Evolutionary conservation across 2,113 vertebrate species (phyloP).

Genomic region (Galbula dea): DNA sequence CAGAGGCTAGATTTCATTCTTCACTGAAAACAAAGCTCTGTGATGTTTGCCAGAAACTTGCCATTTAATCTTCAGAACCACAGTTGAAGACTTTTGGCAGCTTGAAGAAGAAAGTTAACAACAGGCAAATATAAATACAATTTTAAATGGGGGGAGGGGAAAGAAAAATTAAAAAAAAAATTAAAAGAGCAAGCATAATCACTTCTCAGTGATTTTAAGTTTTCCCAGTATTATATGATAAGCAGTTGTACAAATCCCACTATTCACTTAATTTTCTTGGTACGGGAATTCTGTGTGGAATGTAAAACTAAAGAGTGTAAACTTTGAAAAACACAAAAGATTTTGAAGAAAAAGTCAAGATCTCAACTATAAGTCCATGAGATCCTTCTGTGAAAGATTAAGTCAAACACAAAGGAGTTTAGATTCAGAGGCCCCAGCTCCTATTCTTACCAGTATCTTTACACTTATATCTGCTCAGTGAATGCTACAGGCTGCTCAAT

Average conservation of each 20-base stretch:
- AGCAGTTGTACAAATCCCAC: neutral
- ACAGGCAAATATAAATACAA: neutral
- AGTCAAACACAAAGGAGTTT: neutral
- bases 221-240: neutral
- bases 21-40: neutral
- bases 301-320: neutral
- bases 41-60: conserved; percentile 11
- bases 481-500: neutral
- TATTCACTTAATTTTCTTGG: neutral
- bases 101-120: neutral
- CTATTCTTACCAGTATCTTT: neutral
- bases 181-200: neutral
- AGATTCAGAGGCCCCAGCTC: neutral
- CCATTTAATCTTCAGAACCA: neutral
- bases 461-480: neutral
- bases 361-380: neutral
- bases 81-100: neutral
- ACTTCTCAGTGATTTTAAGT: neutral
- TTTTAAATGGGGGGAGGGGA: accelerated
- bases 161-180: neutral
- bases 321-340: neutral
- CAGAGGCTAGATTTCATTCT: neutral
- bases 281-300: neutral
- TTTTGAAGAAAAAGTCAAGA: conserved; percentile 3
- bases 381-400: neutral